phyloP scores from a whole-genome alignment of 92 coral and sea anemone species.

The Metridium senile region DNA sequence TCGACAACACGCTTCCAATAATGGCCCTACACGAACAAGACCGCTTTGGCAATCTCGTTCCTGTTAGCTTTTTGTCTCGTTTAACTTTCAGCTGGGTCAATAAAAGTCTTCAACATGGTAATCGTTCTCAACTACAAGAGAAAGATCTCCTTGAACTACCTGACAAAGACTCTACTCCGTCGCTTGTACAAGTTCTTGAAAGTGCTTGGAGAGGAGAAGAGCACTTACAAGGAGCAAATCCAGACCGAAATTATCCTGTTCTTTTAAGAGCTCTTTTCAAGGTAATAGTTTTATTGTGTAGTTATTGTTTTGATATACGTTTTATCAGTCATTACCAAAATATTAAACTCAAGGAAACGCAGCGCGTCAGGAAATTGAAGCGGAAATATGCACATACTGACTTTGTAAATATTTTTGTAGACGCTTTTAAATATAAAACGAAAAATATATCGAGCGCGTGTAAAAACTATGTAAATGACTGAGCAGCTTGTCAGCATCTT shows the following conservation, averaged over 20 bases:
- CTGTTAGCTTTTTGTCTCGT: conserved; percentile 20
- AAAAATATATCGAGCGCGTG: too few relatives aligned
- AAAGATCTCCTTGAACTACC: conserved; percentile 23
- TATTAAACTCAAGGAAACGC: background rate
- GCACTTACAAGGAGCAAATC: background rate
- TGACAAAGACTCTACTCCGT: conserved; percentile 22
- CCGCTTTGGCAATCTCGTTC: conserved; percentile 19
- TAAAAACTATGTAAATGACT: too few relatives aligned
- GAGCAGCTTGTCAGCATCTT: too few relatives aligned
- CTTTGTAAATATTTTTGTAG: background rate
- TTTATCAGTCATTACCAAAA: background rate
- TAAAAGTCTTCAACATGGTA: conserved; percentile 29
- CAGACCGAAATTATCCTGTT: conserved; percentile 1
- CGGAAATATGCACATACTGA: background rate
- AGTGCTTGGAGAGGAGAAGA: conserved; percentile 28
- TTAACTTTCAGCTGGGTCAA: conserved; percentile 33
- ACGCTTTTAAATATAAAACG: too few relatives aligned
- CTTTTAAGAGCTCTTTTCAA: conserved; percentile 26
- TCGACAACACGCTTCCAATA: background rate
- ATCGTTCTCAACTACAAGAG: conserved; percentile 31
- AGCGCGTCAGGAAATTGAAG: background rate
- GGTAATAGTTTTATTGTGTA: conserved; percentile 7
- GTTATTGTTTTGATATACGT: background rate
- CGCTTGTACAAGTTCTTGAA: conserved; percentile 17
- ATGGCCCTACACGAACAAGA: conserved; percentile 34